Percentiles rank a stretch among this genome's conserved stretches.
Evolutionary conservation across 2,888 invertebrate genomes (phyloP).

Genomic region (Eucera pruinosa): DNA sequence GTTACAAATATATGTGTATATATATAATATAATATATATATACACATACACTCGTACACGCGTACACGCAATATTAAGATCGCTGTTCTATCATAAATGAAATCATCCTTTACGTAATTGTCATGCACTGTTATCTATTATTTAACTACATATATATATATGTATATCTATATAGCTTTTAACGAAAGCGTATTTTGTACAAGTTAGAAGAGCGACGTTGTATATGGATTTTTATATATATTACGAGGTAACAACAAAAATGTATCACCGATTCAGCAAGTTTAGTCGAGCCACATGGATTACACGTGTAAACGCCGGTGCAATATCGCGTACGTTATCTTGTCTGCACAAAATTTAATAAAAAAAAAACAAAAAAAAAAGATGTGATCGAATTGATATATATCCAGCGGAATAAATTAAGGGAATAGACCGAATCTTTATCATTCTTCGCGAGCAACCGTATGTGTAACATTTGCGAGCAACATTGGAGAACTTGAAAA

Average conservation of each 20-base stretch:
- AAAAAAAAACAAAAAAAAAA: too few species aligned
- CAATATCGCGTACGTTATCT: conserved; percentile 19
- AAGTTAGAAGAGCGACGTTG: conserved; percentile 12
- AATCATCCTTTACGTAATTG: conserved; percentile 51
- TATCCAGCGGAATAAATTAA: too few species aligned
- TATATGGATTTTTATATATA: conserved; percentile 2
- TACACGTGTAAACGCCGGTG: neutral
- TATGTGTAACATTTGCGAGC: too few species aligned
- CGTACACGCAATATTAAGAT: conserved; percentile 22
- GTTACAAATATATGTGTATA: conserved; percentile 5
- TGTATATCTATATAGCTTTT: conserved; percentile 44
- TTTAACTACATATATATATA: conserved; percentile 37
- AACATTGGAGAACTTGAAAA: too few species aligned
- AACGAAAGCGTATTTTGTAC: conserved; percentile 34
- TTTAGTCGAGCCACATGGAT: neutral
- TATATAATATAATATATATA: conserved; percentile 25
- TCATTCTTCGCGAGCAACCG: too few species aligned
- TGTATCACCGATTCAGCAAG: conserved; percentile 14
- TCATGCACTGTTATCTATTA: conserved; percentile 40
- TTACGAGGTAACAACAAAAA: too few species aligned
- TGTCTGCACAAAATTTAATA: conserved; percentile 31
- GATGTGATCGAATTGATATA: too few species aligned
- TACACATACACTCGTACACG: conserved; percentile 6
- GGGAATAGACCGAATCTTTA: too few species aligned
- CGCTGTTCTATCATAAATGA: conserved; percentile 30